Percentiles rank a stretch among this genome's conserved stretches.
phyloP scores from a whole-genome alignment of 2,888 invertebrate genomes.

The Clepsis dumicolana region DNA sequence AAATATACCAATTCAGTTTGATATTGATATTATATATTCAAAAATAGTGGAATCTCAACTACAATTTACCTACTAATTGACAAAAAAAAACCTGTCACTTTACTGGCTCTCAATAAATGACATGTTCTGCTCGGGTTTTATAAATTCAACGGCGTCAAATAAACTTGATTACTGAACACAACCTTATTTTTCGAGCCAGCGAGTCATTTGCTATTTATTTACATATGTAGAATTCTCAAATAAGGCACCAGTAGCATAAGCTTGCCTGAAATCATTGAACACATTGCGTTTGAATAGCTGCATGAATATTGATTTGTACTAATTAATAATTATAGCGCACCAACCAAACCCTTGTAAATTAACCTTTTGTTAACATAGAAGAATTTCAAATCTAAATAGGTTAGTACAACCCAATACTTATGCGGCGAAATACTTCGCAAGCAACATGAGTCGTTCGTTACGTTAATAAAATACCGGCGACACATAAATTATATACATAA shows the following conservation, averaged over 20 bases:
- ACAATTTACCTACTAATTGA: constrained; percentile 24
- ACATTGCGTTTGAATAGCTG: constrained; percentile 14
- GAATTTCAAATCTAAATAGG: background rate
- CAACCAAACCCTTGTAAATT: background rate
- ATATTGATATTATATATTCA: constrained; percentile 38
- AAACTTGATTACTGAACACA: background rate
- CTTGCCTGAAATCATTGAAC: constrained; percentile 33
- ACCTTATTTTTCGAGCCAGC: background rate
- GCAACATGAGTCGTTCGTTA: constrained; percentile 1
- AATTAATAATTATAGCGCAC: background rate
- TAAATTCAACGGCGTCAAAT: background rate
- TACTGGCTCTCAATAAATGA: background rate
- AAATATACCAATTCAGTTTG: constrained; percentile 35
- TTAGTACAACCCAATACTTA: background rate
- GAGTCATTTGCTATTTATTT: constrained; percentile 13
- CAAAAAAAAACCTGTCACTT: background rate
- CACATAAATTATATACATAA: constrained; percentile 36
- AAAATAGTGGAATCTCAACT: constrained; percentile 50
- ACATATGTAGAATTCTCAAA: constrained; percentile 31
- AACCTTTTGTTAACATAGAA: constrained; percentile 1
- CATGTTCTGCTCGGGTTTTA: background rate
- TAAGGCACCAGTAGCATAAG: constrained; percentile 47
- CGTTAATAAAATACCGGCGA: constrained; percentile 34
- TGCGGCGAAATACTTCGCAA: constrained; percentile 7
- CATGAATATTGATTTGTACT: background rate